These are phyloP conservation scores for Rhyacophila brunnea DNA, from an alignment of 1,140 invertebrate species.

Conservation along the genomic window DNA sequence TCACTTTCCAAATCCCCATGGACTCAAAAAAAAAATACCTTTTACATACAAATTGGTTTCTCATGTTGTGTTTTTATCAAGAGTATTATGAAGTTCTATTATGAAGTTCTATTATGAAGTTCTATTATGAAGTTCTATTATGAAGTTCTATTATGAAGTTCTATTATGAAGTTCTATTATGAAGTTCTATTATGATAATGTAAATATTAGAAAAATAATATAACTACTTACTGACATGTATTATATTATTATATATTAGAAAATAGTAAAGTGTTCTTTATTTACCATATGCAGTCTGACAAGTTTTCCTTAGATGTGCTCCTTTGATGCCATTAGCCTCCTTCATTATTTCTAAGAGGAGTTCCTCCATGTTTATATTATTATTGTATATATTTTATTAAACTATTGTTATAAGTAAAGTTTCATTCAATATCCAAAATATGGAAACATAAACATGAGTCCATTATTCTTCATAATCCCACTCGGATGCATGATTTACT, in stretches of 20 bases:
- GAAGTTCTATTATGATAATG: not conserved
- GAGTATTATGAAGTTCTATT: too few species aligned
- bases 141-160: too few species aligned
- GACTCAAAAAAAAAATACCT: too few species aligned
- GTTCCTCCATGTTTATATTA: slow-evolving; percentile 70
- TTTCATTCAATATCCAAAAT: not conserved
- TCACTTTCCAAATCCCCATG: too few species aligned
- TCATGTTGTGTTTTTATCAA: too few species aligned
- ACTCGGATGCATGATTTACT: not conserved
- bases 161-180: too few species aligned
- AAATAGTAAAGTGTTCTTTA: not conserved
- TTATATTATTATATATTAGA: not conserved
- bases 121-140: too few species aligned
- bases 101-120: too few species aligned
- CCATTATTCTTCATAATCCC: not conserved
- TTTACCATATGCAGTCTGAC: slow-evolving; percentile 78
- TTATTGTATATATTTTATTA: not conserved
- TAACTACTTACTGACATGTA: not conserved
- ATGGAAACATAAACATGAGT: too few species aligned
- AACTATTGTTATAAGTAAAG: not conserved
- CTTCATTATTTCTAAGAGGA: slow-evolving; percentile 74
- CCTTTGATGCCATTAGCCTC: slow-evolving; percentile 75
- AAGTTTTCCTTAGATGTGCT: slow-evolving; percentile 67
- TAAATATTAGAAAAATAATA: slow-evolving; percentile 1
- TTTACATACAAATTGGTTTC: too few species aligned